Conservation (phyloP, 2,113 vertebrate species). For the Pterocles burchelli region DNA sequence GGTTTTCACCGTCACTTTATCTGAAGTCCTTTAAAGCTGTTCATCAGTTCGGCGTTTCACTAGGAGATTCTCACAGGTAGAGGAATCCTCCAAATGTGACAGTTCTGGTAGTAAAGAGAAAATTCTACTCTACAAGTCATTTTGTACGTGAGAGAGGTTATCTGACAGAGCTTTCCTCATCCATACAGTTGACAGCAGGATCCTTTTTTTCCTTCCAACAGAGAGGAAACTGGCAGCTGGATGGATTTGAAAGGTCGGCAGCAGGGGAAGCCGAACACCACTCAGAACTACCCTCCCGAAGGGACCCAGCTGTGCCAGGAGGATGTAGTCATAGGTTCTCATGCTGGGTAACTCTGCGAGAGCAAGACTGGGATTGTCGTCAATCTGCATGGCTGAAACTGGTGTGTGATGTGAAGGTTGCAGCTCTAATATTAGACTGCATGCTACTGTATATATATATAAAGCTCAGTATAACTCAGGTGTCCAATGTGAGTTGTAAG, state of each 20-base stretch:
- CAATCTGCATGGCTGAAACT: neutral
- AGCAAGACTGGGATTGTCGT: neutral
- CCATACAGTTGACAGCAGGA: neutral
- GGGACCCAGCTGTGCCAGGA: neutral
- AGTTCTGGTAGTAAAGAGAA: neutral
- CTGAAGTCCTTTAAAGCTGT: neutral
- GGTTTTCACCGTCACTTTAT: neutral
- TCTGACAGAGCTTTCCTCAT: neutral
- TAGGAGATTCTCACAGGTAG: neutral
- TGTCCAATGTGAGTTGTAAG: neutral
- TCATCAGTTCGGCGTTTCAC: neutral
- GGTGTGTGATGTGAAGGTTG: neutral
- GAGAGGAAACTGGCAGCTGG: neutral
- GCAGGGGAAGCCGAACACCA: neutral
- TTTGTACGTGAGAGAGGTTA: neutral
- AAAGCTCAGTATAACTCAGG: accelerated
- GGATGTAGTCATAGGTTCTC: neutral
- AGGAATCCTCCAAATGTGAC: neutral
- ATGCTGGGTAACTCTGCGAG: accelerated
- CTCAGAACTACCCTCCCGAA: accelerated
- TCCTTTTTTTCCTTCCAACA: neutral
- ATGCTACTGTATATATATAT: no score
- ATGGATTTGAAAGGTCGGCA: neutral
- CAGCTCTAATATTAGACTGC: neutral
- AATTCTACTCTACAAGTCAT: neutral